Evolutionary conservation across 2,888 invertebrate species (phyloP), one percentile per base, ranked within the genome.

Genomic region (Lasioglossum malachurum): DNA sequence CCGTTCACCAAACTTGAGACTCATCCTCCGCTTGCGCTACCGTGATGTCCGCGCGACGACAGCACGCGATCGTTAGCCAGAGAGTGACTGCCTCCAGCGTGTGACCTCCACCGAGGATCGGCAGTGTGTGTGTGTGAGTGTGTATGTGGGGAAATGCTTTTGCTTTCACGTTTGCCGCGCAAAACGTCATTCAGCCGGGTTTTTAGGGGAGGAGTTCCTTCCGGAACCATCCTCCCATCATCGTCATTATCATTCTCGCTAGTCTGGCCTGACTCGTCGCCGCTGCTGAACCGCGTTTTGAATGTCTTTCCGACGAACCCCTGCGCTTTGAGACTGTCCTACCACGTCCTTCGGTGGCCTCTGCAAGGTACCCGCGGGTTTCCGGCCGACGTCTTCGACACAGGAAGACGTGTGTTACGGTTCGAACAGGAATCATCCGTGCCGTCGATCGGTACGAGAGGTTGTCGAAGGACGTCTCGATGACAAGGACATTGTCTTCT

Each of bases 401-500:
- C 64, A 31, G 31, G 64, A 35, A 38, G n/a, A 60, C 14, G 77
- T 23, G 19, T 16, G 64, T 14, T 57, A 44, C 27, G 72, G 44
- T 41, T 71, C 71, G 71, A 19, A 19, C 27, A 35, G 23, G 35
- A 57, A 71, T 73, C 67, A 53, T 16, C 14, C 23, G 16, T 19
- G 67, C 38, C 44, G 49, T 74, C 64, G 77, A 31, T 41, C 10
- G 80, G 77, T 87, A 82, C 87, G 80, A 86, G 91, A 91, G 91
- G 91, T 91, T 91, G 89, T 90, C 91, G 88, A 91, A 88, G 90
- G 90, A 92, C 91, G 92, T 94, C 94, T 94, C 90, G 92, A 92
- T 94, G 92, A 94, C 93, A 90, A 92, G 91, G 93, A 90, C 92
- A 93, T 94, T 94, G 92, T 94, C 94, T 93, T 94, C 93, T 94